A percentile compares a stretch with the other conserved stretches of the same genome.
Evolutionary conservation across 2,888 invertebrate species (phyloP).

Genomic region (Brachypalpus laphriformis): DNA sequence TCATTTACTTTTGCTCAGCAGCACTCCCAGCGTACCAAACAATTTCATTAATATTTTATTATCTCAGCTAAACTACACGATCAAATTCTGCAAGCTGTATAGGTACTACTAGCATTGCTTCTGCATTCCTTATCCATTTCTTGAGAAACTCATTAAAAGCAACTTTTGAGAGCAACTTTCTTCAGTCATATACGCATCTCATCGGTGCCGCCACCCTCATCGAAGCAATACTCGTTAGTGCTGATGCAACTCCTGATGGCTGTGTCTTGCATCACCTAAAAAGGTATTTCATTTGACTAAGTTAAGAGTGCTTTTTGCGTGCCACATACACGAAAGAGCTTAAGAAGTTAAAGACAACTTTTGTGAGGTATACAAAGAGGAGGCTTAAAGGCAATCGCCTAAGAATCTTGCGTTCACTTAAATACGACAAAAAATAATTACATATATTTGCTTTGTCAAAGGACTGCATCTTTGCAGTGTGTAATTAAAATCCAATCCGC

Average conservation of each 20-base stretch:
- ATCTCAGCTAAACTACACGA: neutral
- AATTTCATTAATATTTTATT: neutral
- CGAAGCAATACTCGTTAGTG: neutral
- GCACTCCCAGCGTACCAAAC: neutral
- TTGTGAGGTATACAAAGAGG: neutral
- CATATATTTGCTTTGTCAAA: constrained; percentile 31
- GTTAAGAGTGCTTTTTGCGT: neutral
- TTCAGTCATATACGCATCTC: neutral
- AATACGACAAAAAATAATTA: neutral
- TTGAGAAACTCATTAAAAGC: neutral
- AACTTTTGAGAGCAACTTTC: neutral
- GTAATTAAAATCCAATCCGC: constrained; percentile 38
- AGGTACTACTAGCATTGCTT: no score
- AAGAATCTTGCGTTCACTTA: neutral
- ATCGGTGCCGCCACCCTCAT: neutral
- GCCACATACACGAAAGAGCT: neutral
- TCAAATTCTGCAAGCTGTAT: neutral
- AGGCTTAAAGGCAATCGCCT: constrained; percentile 10
- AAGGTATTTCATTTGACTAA: neutral
- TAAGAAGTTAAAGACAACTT: neutral
- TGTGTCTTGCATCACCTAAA: neutral
- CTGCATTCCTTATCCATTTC: neutral
- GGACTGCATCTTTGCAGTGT: constrained; percentile 24
- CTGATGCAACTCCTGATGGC: constrained; percentile 4
- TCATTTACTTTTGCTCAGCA: no score